Conservation (phyloP, 2,888 invertebrate genomes). For the Megaustenia siamemsis region DNA sequence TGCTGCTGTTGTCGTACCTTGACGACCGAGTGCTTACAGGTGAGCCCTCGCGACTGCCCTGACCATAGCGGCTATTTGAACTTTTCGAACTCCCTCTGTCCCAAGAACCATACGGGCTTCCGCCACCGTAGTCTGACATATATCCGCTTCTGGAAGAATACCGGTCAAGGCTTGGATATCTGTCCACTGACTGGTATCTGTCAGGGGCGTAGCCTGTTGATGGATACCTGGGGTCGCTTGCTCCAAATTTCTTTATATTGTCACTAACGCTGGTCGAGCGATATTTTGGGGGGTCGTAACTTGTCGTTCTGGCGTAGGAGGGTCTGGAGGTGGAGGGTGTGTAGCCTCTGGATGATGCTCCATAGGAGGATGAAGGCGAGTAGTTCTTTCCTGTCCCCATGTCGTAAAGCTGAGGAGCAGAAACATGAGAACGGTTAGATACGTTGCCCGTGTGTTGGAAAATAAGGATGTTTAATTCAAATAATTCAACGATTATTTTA, state of each 20-base stretch:
- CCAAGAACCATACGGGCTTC: conserved; percentile 71
- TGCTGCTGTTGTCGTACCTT: conserved; percentile 73
- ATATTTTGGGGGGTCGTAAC: conserved; percentile 59
- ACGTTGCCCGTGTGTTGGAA: too few relatives aligned
- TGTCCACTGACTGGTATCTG: conserved; percentile 61
- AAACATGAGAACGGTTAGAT: background rate
- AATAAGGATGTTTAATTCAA: too few relatives aligned
- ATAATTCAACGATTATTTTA: too few relatives aligned
- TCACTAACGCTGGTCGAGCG: conserved; percentile 63
- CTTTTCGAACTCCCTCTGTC: conserved; percentile 71
- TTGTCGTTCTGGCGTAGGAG: conserved; percentile 52
- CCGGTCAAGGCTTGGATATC: conserved; percentile 65
- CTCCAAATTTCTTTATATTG: conserved; percentile 66
- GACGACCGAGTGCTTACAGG: conserved; percentile 70
- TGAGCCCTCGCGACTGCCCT: conserved; percentile 71
- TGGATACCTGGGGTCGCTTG: conserved; percentile 54
- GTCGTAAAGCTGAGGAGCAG: conserved; percentile 69
- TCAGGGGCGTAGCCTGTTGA: conserved; percentile 57
- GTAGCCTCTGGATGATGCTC: conserved; percentile 56
- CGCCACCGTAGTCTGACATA: conserved; percentile 75
- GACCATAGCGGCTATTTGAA: conserved; percentile 68
- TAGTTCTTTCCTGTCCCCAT: conserved; percentile 74
- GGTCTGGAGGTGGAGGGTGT: conserved; percentile 54
- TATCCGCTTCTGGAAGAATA: conserved; percentile 71
- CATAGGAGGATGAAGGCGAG: conserved; percentile 61